Evolutionary conservation across 2,797 vertebrate genomes (phyloP), one percentile per base, ranked within the genome.

Genomic region (Crypturellus tataupa): DNA sequence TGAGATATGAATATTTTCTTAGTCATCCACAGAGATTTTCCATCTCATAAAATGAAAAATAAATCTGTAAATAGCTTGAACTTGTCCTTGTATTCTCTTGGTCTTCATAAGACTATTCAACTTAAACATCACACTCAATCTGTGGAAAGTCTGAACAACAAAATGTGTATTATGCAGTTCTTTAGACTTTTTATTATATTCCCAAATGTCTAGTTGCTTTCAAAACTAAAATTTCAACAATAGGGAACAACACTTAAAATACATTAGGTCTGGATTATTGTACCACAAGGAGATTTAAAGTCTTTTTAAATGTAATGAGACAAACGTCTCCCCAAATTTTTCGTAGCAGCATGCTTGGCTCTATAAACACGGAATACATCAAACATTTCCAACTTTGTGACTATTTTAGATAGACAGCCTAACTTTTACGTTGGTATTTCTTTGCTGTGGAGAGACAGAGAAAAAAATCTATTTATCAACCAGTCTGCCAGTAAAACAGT

Each of bases 331-430:
- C 86, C 83, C 94, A 83, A 79, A 69, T 94, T 96, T 91, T 91
- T 94, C 85, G 40, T 90, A 94, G 87, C 67, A 25, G 27, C 93
- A 80, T 71, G 79, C 59, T 96, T 92, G 92, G 80, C 94, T 95
- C 92, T 95, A 78, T 84, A 94, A 84, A 83, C 55, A 94, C 75
- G 93, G 91, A 89, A 92, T 89, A 96, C 87, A 89, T 87, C 87
- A 93, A 87, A 92, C 89, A 76, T 92, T 91, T 87, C 69, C 55
- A 79, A 87, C 67, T 81, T 81, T 91, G 89, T 81, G 51, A 79
- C 31, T 87, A 56, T 58, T 68, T 51, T 51, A 13, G 62, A 92
- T 80, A 85, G 63, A 82, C 78, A 46, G 56, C 82, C 75, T 39
- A 53, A 19, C 60, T 59, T 56, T 59, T 75, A 89, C 84, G 80